Percentiles rank a stretch among this genome's conserved stretches.
Conservation (phyloP, 1,140 invertebrate species). For the Acyrthosiphon pisum region DNA sequence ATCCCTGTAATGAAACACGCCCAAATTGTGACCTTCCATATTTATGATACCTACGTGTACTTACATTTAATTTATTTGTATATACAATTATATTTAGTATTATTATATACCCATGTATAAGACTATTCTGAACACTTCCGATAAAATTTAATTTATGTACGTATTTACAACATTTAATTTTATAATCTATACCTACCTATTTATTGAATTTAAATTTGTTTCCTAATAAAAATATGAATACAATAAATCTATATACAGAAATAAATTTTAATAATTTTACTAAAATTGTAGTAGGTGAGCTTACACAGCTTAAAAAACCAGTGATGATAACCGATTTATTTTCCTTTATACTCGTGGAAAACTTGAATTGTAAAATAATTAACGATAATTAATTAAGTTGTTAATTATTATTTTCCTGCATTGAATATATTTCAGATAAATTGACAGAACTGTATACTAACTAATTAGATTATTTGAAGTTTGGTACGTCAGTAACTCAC, state of each 20-base stretch:
- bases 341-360: neutral
- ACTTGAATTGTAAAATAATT: neutral
- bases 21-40: slow-evolving; percentile 39
- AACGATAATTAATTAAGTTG: neutral
- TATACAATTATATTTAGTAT: neutral
- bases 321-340: neutral
- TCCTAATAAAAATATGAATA: neutral
- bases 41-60: neutral
- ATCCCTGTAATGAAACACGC: slow-evolving; percentile 38
- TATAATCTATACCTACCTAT: neutral
- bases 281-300: neutral
- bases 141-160: neutral
- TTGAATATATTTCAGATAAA: neutral
- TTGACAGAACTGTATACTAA: neutral
- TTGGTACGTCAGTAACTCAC: neutral
- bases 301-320: neutral
- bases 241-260: neutral
- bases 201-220: neutral
- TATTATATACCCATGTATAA: neutral
- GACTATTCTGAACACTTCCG: neutral
- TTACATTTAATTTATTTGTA: neutral
- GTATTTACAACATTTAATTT: neutral
- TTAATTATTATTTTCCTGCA: neutral
- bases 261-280: neutral
- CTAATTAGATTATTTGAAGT: neutral